Percentiles rank a stretch among this genome's conserved stretches.
These are phyloP conservation scores for Hemicordylus capensis DNA, from an alignment of 2,113 vertebrate species.

Conservation along the genomic window DNA sequence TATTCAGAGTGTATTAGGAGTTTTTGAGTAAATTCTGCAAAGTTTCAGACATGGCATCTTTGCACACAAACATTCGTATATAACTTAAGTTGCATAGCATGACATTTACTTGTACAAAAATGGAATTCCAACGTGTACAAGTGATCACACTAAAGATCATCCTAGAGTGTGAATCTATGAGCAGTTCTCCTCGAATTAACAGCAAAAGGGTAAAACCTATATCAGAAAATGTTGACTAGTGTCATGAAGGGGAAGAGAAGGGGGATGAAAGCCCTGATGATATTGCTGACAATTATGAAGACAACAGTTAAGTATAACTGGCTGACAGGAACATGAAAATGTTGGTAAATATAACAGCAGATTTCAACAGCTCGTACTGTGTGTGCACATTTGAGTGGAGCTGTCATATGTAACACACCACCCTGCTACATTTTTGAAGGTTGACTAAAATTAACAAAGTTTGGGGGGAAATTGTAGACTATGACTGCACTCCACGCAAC, in stretches of 20 bases:
- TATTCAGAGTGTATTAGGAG: neutral
- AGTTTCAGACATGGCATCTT: neutral
- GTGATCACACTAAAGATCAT: neutral
- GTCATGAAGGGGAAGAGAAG: neutral
- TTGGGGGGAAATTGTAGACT: constrained; percentile 72
- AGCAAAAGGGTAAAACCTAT: constrained; percentile 48
- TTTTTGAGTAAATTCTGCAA: neutral
- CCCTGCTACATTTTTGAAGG: constrained; percentile 74
- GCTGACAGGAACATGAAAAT: constrained; percentile 75
- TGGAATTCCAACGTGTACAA: neutral
- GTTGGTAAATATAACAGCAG: constrained; percentile 77
- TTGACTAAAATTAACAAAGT: constrained; percentile 76
- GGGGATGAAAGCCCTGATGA: constrained; percentile 66
- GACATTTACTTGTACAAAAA: neutral
- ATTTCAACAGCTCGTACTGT: constrained; percentile 76
- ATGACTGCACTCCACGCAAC: neutral
- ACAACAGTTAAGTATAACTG: constrained; percentile 73
- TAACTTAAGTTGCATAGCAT: neutral
- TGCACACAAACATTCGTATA: neutral
- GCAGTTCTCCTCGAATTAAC: constrained; percentile 18
- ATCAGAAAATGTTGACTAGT: constrained; percentile 34
- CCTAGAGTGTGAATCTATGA: neutral
- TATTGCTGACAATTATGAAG: constrained; percentile 72
- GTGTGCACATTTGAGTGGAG: constrained; percentile 67
- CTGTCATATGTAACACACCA: constrained; percentile 72